Evolutionary conservation across 2,113 vertebrate species (phyloP).

Genomic region (Pampusana beccarii): DNA sequence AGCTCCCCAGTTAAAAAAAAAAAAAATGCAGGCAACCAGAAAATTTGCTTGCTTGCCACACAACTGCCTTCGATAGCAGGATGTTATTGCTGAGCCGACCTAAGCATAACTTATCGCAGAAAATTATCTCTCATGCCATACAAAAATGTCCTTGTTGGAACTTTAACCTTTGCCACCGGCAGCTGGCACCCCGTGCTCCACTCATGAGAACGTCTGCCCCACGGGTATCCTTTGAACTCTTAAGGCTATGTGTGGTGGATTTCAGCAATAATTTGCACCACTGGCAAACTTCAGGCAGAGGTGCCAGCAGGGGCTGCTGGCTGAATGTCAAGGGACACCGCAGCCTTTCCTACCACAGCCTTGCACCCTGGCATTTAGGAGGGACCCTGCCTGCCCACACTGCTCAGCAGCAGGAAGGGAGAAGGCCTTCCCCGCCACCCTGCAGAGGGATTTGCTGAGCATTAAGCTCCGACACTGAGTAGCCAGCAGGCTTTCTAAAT

Average conservation of each 20-base stretch:
- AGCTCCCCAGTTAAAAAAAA: background rate
- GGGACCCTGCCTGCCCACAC: background rate
- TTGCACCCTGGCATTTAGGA: accelerated
- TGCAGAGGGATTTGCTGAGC: background rate
- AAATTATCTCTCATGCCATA: background rate
- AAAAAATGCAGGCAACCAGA: background rate
- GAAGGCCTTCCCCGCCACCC: accelerated
- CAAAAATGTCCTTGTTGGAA: background rate
- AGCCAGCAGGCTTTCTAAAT: background rate
- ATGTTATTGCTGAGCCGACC: background rate
- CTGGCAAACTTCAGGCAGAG: background rate
- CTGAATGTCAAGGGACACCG: accelerated
- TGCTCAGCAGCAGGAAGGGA: background rate
- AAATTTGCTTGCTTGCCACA: conserved; percentile 16
- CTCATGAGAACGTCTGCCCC: background rate
- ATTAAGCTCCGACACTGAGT: accelerated
- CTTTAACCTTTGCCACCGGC: conserved; percentile 17
- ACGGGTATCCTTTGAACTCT: conserved; percentile 17
- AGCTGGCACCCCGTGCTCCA: background rate
- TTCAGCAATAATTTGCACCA: background rate
- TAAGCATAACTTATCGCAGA: background rate
- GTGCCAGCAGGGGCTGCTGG: background rate
- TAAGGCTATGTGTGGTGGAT: background rate
- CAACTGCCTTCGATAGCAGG: background rate
- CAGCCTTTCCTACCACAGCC: background rate